Evolutionary conservation across 2,797 vertebrate species (phyloP).

Genomic region (Orestias chungarensis): DNA sequence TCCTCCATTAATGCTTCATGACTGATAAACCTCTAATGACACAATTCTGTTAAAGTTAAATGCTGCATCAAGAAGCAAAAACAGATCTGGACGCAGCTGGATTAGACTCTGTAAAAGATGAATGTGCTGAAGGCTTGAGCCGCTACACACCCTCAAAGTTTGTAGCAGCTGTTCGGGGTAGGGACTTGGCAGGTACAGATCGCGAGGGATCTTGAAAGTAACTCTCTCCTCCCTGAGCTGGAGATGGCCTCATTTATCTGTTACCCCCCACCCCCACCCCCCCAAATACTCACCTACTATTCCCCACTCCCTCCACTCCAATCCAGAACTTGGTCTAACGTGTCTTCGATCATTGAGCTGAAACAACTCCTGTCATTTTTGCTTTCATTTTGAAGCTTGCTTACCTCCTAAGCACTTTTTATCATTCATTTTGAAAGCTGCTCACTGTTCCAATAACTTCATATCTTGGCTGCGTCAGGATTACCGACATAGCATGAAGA

Average conservation of each 20-base stretch:
- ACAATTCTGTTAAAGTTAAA: conserved; percentile 28
- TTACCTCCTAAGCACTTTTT: conserved; percentile 31
- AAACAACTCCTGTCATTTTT: conserved; percentile 61
- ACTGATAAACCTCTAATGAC: conserved; percentile 22
- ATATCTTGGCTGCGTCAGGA: conserved; percentile 31
- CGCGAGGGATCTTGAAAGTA: conserved; percentile 68
- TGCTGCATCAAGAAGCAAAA: conserved; percentile 44
- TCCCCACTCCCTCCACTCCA: conserved; percentile 21
- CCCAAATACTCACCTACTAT: conserved; percentile 23
- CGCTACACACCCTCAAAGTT: conserved; percentile 62
- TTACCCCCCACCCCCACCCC: conserved; percentile 64
- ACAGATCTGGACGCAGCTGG: conserved; percentile 37
- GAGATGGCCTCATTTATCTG: conserved; percentile 77
- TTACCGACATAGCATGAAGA: conserved; percentile 33
- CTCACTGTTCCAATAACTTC: conserved; percentile 30
- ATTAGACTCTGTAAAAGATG: conserved; percentile 57
- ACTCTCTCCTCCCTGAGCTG: conserved; percentile 64
- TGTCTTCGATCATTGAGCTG: conserved; percentile 38
- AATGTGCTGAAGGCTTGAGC: conserved; percentile 53
- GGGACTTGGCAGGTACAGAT: conserved; percentile 78
- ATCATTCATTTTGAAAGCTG: conserved; percentile 38
- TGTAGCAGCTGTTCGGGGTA: conserved; percentile 76
- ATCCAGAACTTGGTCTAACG: conserved; percentile 71
- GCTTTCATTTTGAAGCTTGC: conserved; percentile 60
- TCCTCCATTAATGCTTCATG: conserved; percentile 21